Evolutionary conservation across 2,888 invertebrate species (phyloP).

Genomic region (Phorcus lineatus): DNA sequence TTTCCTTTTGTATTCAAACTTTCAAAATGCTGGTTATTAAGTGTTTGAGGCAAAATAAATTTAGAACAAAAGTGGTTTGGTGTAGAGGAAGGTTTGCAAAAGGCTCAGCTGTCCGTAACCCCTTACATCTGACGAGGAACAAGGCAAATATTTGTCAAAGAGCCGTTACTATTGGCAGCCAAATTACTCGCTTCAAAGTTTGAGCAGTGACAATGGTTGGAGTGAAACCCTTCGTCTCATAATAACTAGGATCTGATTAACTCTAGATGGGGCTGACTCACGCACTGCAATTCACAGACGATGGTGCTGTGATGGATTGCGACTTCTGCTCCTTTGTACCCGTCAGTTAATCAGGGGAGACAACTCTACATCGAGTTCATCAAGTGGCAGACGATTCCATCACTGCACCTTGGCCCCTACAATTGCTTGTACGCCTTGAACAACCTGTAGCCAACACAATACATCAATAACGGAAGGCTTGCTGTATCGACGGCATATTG

Average conservation of each 20-base stretch:
- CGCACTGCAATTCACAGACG: not conserved
- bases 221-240: not conserved
- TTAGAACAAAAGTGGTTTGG: not conserved
- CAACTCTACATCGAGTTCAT: not conserved
- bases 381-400: not conserved
- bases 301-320: not conserved
- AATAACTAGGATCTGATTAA: constrained; percentile 13
- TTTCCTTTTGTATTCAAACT: not conserved
- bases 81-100: not conserved
- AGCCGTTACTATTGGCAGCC: not conserved
- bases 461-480: not conserved
- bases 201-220: not conserved
- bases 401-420: not conserved
- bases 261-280: not conserved
- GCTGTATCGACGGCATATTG: not conserved
- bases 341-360: not conserved
- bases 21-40: not conserved
- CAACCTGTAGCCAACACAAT: not conserved
- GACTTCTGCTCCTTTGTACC: constrained; percentile 2
- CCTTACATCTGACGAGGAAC: not conserved
- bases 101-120: not conserved
- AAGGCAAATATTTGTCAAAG: constrained; percentile 3
- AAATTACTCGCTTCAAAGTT: constrained; percentile 5
- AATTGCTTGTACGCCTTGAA: not conserved
- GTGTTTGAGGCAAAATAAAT: constrained; percentile 10